These are phyloP conservation scores for Ceratina japonica DNA, from an alignment of 1,140 invertebrate species.

Conservation along the genomic window DNA sequence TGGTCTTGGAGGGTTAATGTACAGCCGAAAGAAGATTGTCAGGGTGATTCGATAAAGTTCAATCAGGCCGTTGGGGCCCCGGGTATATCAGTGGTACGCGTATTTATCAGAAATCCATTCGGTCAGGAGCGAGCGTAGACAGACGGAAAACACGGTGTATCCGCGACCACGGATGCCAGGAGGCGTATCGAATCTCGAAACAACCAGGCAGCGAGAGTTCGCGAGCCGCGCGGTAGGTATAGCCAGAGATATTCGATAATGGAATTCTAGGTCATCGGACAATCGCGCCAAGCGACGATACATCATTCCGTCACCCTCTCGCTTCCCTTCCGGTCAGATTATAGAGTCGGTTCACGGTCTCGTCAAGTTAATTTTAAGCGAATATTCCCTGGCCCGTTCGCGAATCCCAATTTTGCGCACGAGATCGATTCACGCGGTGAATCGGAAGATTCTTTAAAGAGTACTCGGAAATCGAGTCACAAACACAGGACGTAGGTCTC, in stretches of 20 bases:
- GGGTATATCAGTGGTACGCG: background rate
- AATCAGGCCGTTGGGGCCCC: background rate
- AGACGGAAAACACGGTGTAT: conserved; percentile 29
- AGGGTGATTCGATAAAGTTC: background rate
- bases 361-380: background rate
- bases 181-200: conserved; percentile 28
- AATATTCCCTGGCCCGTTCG: background rate
- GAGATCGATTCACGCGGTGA: too few species aligned
- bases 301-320: conserved; percentile 13
- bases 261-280: conserved; percentile 60
- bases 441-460: too few species aligned
- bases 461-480: too few species aligned
- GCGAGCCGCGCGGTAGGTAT: background rate
- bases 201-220: background rate
- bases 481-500: too few species aligned
- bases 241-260: conserved; percentile 60
- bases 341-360: conserved; percentile 12
- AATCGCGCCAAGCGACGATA: conserved; percentile 25
- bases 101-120: conserved; percentile 18
- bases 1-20: too few species aligned
- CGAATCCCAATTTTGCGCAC: background rate
- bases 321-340: conserved; percentile 5
- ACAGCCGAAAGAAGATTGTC: too few species aligned
- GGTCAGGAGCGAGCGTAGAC: conserved; percentile 3
- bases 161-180: conserved; percentile 10